Evolutionary conservation across 2,113 vertebrate species (phyloP).

Genomic region (Myxocyprinus asiaticus): DNA sequence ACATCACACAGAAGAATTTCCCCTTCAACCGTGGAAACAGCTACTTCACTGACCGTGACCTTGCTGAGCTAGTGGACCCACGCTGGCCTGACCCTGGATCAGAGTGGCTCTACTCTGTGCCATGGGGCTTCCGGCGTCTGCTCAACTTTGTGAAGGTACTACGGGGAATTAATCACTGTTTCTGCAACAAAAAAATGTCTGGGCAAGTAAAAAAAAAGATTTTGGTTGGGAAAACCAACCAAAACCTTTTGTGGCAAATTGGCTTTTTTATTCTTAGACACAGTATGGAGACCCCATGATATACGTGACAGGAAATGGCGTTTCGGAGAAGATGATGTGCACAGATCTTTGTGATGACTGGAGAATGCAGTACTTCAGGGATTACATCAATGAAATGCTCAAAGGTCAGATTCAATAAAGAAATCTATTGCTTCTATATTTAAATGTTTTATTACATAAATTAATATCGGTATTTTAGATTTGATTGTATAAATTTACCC

Average conservation of each 20-base stretch:
- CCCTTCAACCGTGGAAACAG: conserved; percentile 74
- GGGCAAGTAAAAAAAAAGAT: too few species aligned
- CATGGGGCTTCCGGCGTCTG: conserved; percentile 81
- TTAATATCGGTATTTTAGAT: too few species aligned
- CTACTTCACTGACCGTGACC: conserved; percentile 81
- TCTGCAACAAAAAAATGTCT: too few species aligned
- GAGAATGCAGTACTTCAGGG: conserved; percentile 86
- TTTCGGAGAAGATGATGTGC: conserved; percentile 79
- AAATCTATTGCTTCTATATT: not conserved
- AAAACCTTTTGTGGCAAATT: not conserved
- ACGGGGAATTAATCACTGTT: not conserved
- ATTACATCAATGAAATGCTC: conserved; percentile 89
- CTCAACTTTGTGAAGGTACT: conserved; percentile 89
- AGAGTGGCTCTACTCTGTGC: conserved; percentile 79
- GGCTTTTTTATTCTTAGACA: conserved; percentile 68
- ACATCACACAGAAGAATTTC: conserved; percentile 80
- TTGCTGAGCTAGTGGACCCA: conserved; percentile 86
- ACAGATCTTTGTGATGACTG: conserved; percentile 86
- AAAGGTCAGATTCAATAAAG: conserved; percentile 78
- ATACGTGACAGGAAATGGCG: conserved; percentile 89
- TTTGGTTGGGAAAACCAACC: too few species aligned
- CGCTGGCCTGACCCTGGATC: conserved; percentile 83
- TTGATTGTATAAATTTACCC: too few species aligned
- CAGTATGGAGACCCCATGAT: conserved; percentile 87
- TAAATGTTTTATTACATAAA: not conserved